These are phyloP conservation scores for Drosophila subquinaria DNA, from an alignment of 2,888 invertebrate species.

Conservation along the genomic window DNA sequence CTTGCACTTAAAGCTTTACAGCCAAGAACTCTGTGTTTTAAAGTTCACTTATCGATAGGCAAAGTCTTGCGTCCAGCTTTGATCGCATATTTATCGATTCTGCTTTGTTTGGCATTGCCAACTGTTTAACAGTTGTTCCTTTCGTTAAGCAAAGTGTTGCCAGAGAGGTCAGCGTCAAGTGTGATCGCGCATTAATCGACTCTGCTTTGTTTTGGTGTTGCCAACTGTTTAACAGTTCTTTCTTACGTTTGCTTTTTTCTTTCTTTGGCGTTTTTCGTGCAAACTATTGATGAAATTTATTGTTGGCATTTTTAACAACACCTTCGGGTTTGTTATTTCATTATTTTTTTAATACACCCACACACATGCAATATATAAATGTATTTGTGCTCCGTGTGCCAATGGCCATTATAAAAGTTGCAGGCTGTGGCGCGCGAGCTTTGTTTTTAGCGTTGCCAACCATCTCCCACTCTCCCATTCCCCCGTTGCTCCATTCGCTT, in stretches of 20 bases:
- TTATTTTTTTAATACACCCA: constrained; percentile 80
- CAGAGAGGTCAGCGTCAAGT: background rate
- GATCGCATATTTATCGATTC: constrained; percentile 41
- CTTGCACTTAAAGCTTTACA: constrained; percentile 27
- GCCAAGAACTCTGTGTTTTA: background rate
- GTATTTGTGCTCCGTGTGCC: constrained; percentile 39
- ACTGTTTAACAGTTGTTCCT: background rate
- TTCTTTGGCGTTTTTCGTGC: constrained; percentile 15
- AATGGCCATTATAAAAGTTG: constrained; percentile 82
- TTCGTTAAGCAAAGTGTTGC: background rate
- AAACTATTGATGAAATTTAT: constrained; percentile 83
- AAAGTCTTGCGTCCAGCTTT: background rate
- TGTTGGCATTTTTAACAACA: constrained; percentile 83
- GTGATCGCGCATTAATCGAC: constrained; percentile 32
- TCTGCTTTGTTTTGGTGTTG: constrained; percentile 21
- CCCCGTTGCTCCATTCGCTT: constrained; percentile 18
- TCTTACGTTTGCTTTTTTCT: constrained; percentile 16
- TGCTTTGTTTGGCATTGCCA: constrained; percentile 1
- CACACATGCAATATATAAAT: constrained; percentile 30
- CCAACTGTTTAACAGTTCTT: constrained; percentile 25
- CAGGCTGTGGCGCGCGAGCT: constrained; percentile 64
- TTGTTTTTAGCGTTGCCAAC: constrained; percentile 65
- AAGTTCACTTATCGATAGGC: background rate
- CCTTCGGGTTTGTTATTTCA: constrained; percentile 84
- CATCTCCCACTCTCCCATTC: constrained; percentile 27